phyloP scores from a whole-genome alignment of 2,888 invertebrate genomes.

The Clusia tigrina region DNA sequence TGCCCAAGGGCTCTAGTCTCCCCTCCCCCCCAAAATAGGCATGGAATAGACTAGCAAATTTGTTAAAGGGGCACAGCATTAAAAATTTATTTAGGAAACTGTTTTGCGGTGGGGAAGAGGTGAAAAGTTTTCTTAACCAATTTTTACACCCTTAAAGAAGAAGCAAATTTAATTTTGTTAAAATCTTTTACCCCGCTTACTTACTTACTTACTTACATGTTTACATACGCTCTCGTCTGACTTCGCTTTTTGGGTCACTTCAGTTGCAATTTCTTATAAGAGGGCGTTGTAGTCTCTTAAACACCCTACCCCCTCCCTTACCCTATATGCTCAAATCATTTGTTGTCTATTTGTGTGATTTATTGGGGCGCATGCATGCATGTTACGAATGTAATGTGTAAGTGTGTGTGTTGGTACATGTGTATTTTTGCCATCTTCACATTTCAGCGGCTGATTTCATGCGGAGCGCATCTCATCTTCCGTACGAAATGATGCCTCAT shows the following conservation, averaged over 20 bases:
- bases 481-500: too few relatives aligned
- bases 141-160: neutral
- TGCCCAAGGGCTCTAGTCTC: too few relatives aligned
- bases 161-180: neutral
- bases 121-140: neutral
- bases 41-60: too few relatives aligned
- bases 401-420: neutral
- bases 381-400: conserved; percentile 22
- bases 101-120: too few relatives aligned
- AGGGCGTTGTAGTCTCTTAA: neutral
- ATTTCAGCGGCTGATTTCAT: neutral
- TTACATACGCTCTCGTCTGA: neutral
- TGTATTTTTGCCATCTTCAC: neutral
- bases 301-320: neutral
- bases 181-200: too few relatives aligned
- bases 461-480: neutral
- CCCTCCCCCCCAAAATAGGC: too few relatives aligned
- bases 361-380: conserved; percentile 24
- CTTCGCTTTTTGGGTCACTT: neutral
- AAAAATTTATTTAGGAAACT: neutral
- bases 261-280: neutral
- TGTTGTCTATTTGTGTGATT: conserved; percentile 21
- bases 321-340: too few relatives aligned
- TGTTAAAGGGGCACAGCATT: neutral
- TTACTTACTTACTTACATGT: too few relatives aligned